A percentile compares a stretch with the other conserved stretches of the same genome.
These are phyloP conservation scores for Silurus meridionalis DNA, from an alignment of 2,113 vertebrate species.

Conservation along the genomic window DNA sequence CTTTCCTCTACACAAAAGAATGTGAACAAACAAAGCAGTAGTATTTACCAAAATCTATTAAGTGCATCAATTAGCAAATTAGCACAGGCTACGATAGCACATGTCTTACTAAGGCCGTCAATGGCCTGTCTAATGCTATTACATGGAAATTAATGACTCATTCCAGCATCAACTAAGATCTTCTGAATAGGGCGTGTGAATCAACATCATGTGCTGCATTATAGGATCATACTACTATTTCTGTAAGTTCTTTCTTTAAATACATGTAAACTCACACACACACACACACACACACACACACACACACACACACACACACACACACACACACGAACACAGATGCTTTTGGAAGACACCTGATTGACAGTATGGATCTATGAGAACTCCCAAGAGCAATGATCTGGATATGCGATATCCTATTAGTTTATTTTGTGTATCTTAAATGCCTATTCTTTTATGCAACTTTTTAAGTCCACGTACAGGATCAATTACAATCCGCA, in stretches of 20 bases:
- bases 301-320: not conserved
- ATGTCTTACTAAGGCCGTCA: too few relatives aligned
- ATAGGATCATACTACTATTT: not conserved
- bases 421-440: not conserved
- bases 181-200: not conserved
- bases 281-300: not conserved
- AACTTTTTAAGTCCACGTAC: not conserved
- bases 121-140: not conserved
- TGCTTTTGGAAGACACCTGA: not conserved
- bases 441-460: not conserved
- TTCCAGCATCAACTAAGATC: not conserved
- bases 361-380: not conserved
- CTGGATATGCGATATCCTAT: not conserved
- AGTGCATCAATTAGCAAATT: not conserved
- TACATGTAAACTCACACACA: not conserved
- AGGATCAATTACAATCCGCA: not conserved
- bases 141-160: not conserved
- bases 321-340: not conserved
- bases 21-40: not conserved
- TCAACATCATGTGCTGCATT: not conserved
- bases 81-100: not conserved
- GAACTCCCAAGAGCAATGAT: not conserved
- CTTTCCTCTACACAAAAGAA: slow-evolving; percentile 14
- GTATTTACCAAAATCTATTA: too few relatives aligned
- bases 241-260: not conserved